A percentile compares a stretch with the other conserved stretches of the same genome.
phyloP scores from a whole-genome alignment of 2,113 vertebrate genomes.

The Solenodon paradoxus region DNA sequence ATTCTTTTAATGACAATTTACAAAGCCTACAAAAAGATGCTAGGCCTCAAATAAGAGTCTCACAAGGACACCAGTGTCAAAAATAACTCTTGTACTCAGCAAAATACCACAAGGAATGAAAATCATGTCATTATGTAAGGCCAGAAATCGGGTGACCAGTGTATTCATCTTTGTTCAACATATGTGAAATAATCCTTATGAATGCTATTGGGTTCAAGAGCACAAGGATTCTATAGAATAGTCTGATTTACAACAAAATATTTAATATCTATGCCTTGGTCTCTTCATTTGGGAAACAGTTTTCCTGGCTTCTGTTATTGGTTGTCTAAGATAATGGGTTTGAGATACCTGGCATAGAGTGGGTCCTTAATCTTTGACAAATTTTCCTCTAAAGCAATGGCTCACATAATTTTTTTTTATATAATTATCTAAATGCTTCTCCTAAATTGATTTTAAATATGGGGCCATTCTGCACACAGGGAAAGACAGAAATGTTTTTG shows the following conservation, averaged over 20 bases:
- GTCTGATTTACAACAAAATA: background rate
- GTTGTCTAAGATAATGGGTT: background rate
- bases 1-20: background rate
- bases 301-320: background rate
- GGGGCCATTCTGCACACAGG: background rate
- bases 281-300: background rate
- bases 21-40: background rate
- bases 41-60: background rate
- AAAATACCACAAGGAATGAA: background rate
- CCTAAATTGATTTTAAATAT: background rate
- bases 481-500: background rate
- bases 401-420: background rate
- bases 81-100: background rate
- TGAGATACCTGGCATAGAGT: background rate
- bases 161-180: background rate
- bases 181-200: background rate
- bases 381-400: background rate
- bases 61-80: background rate
- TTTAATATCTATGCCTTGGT: background rate
- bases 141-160: background rate
- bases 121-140: background rate
- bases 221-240: background rate
- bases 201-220: background rate
- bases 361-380: background rate
- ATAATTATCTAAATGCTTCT: background rate